phyloP scores from a whole-genome alignment of 1,140 invertebrate species.

The Sarcophaga peregrina region DNA sequence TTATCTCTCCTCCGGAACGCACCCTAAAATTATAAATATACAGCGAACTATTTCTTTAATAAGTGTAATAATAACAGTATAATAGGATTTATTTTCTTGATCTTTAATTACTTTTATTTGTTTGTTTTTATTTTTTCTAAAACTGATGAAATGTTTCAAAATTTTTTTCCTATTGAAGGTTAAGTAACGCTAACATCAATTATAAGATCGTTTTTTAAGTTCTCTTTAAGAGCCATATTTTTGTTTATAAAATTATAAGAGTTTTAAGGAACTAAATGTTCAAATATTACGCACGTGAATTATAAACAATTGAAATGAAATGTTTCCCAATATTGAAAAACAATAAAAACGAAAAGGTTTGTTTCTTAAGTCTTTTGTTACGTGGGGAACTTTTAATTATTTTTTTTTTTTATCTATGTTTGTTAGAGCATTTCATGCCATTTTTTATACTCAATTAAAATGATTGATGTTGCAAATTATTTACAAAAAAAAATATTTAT shows the following conservation, averaged over 20 bases:
- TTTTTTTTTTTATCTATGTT: not conserved
- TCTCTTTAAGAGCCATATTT: not conserved
- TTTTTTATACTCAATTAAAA: no score
- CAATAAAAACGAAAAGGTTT: not conserved
- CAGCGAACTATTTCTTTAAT: not conserved
- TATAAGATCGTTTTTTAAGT: not conserved
- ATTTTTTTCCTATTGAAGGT: not conserved
- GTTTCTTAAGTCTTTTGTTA: constrained; percentile 33
- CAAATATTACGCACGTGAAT: not conserved
- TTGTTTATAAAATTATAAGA: not conserved
- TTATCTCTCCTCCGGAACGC: not conserved
- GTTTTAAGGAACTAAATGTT: not conserved
- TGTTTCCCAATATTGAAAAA: not conserved
- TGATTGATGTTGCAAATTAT: no score
- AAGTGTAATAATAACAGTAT: not conserved
- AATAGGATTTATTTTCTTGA: not conserved
- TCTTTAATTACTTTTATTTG: not conserved
- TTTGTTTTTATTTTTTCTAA: not conserved
- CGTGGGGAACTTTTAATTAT: not conserved
- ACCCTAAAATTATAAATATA: not conserved
- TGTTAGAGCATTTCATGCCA: no score
- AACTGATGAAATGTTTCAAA: not conserved
- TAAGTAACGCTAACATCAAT: not conserved
- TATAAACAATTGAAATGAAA: not conserved
- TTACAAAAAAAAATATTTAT: no score